Conservation (phyloP, 1,140 invertebrate genomes). For the Drosophila ficusphila region DNA sequence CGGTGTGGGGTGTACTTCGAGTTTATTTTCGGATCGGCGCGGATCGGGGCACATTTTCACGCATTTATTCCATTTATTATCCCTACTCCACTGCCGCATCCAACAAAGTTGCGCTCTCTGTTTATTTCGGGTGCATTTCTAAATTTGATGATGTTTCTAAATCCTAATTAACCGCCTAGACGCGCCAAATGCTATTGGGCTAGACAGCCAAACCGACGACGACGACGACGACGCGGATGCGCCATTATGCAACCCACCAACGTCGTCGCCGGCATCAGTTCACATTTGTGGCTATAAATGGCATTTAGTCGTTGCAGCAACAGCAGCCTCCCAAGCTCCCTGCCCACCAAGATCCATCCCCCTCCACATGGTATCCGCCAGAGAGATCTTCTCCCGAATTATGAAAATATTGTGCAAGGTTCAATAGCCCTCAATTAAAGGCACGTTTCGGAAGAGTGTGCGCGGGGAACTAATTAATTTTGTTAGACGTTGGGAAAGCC, state of each 20-base stretch:
- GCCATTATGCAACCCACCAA: slow-evolving; percentile 70
- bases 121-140: slow-evolving; percentile 74
- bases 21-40: slow-evolving; percentile 61
- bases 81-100: slow-evolving; percentile 42
- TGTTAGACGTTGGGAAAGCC: slow-evolving; percentile 32
- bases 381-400: slow-evolving; percentile 41
- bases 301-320: slow-evolving; percentile 53
- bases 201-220: slow-evolving; percentile 45
- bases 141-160: slow-evolving; percentile 80
- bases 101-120: slow-evolving; percentile 34
- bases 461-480: slow-evolving; percentile 31
- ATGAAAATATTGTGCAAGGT: slow-evolving; percentile 80
- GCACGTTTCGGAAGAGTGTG: slow-evolving; percentile 26
- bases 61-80: slow-evolving; percentile 81
- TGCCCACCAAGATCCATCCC: not conserved
- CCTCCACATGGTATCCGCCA: not conserved
- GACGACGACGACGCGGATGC: slow-evolving; percentile 42
- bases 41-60: slow-evolving; percentile 68
- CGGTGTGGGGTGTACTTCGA: slow-evolving; percentile 23
- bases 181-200: slow-evolving; percentile 70
- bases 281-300: slow-evolving; percentile 78
- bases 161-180: slow-evolving; percentile 78
- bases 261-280: slow-evolving; percentile 59
- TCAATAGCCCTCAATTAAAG: slow-evolving; percentile 66
- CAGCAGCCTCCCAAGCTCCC: slow-evolving; percentile 7